phyloP scores from a whole-genome alignment of 2,888 invertebrate species.

The Sarcophaga variegata region DNA sequence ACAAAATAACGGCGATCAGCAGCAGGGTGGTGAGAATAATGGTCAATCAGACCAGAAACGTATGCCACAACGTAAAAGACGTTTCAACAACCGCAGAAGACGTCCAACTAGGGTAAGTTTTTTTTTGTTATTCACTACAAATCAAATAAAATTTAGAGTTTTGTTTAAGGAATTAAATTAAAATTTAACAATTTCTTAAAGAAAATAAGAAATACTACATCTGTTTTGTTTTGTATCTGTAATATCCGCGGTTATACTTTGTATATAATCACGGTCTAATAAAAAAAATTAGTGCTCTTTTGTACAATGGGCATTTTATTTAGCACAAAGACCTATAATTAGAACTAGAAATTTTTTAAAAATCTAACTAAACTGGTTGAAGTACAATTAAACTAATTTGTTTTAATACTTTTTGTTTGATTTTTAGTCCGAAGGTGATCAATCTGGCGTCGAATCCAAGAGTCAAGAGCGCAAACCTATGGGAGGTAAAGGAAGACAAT shows the following conservation, averaged over 20 bases:
- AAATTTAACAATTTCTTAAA: too few species aligned
- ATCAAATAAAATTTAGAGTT: too few species aligned
- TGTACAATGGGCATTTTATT: neutral
- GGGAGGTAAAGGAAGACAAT: conserved; percentile 71
- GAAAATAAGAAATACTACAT: too few species aligned
- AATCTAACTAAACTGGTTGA: neutral
- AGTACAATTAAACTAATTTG: neutral
- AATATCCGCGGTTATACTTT: conserved; percentile 35
- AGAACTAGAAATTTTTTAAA: too few species aligned
- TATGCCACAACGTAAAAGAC: conserved; percentile 76
- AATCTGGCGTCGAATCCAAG: conserved; percentile 79
- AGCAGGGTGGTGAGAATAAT: conserved; percentile 72
- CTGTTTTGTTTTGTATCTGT: too few species aligned
- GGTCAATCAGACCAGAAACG: conserved; percentile 72
- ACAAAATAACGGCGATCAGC: conserved; percentile 77
- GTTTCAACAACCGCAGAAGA: conserved; percentile 77
- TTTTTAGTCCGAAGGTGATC: conserved; percentile 79
- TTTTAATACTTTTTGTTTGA: neutral
- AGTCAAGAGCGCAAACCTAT: conserved; percentile 78
- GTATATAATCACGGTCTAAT: conserved; percentile 32
- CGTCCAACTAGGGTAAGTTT: conserved; percentile 78
- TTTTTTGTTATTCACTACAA: neutral
- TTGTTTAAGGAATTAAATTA: too few species aligned
- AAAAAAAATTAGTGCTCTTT: conserved; percentile 7
- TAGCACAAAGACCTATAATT: conserved; percentile 14